Evolutionary conservation across 2,113 vertebrate genomes (phyloP).

Genomic region (Acanthisitta chloris): DNA sequence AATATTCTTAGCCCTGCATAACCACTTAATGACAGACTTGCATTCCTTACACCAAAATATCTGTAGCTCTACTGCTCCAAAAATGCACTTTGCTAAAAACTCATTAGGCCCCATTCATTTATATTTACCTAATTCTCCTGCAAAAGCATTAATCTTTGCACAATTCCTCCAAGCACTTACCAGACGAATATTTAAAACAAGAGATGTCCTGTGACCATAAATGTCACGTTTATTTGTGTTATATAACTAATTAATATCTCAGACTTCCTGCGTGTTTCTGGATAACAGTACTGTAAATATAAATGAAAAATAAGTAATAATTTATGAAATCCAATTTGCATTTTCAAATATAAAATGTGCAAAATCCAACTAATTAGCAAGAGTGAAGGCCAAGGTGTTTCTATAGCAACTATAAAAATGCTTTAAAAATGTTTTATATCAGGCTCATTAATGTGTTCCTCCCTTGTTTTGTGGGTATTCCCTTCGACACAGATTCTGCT

Average conservation of each 20-base stretch:
- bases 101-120: slow-evolving; percentile 55
- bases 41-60: neutral
- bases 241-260: slow-evolving; percentile 89
- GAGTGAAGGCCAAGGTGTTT: slow-evolving; percentile 87
- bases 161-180: slow-evolving; percentile 72
- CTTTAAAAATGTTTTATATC: slow-evolving; percentile 77
- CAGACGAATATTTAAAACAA: slow-evolving; percentile 66
- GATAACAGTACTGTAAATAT: slow-evolving; percentile 83
- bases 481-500: slow-evolving; percentile 64
- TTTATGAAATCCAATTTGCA: slow-evolving; percentile 93
- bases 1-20: neutral
- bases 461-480: slow-evolving; percentile 70
- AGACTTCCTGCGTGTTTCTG: slow-evolving; percentile 79
- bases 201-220: slow-evolving; percentile 81
- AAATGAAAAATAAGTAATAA: slow-evolving; percentile 84
- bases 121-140: slow-evolving; percentile 67
- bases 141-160: slow-evolving; percentile 70
- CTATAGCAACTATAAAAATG: slow-evolving; percentile 85
- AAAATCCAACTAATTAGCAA: slow-evolving; percentile 85
- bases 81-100: slow-evolving; percentile 62
- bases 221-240: slow-evolving; percentile 82
- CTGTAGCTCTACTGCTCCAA: neutral
- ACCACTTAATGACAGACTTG: neutral
- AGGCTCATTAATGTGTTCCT: slow-evolving; percentile 74
- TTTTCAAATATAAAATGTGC: slow-evolving; percentile 91